These are phyloP conservation scores for Cactoblastis cactorum DNA, from an alignment of 2,888 invertebrate genomes.

Conservation along the genomic window DNA sequence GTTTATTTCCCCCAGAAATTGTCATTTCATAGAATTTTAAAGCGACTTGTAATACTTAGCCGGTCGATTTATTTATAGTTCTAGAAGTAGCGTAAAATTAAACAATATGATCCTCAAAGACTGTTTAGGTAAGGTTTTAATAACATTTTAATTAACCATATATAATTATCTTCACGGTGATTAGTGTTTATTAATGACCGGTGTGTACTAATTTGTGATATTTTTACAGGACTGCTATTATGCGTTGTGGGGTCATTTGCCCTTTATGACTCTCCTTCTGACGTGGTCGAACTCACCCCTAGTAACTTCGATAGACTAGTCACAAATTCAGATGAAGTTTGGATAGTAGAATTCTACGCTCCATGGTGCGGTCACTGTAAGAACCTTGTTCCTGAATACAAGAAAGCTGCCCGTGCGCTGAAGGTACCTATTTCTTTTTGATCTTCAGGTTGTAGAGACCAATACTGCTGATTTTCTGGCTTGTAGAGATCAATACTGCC, in stretches of 20 bases:
- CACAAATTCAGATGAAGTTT: slow-evolving; percentile 89
- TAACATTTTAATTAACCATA: slow-evolving; percentile 44
- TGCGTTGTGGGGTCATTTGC: slow-evolving; percentile 53
- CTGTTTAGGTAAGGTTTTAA: slow-evolving; percentile 60
- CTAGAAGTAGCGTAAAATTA: slow-evolving; percentile 37
- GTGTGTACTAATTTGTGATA: slow-evolving; percentile 19
- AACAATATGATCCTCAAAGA: slow-evolving; percentile 52
- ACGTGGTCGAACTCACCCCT: slow-evolving; percentile 92
- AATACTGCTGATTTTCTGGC: too few relatives aligned
- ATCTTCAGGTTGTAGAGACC: too few relatives aligned
- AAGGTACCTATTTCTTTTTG: slow-evolving; percentile 81
- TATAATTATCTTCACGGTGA: slow-evolving; percentile 31
- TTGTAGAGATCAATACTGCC: too few relatives aligned
- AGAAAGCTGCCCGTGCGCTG: slow-evolving; percentile 94
- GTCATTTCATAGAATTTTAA: slow-evolving; percentile 22
- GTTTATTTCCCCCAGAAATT: slow-evolving; percentile 36
- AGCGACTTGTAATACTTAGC: slow-evolving; percentile 27
- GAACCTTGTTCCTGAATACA: slow-evolving; percentile 93
- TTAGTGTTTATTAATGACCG: slow-evolving; percentile 29
- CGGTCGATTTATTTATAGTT: slow-evolving; percentile 31
- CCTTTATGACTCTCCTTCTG: slow-evolving; percentile 84
- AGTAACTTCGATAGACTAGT: slow-evolving; percentile 93
- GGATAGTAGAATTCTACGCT: slow-evolving; percentile 98
- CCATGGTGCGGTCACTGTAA: slow-evolving; percentile 98
- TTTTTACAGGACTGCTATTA: slow-evolving; percentile 54